Base-by-base conservation (phyloP, 2,888 invertebrate genomes). In the Ornithoptera alexandrae region DNA sequence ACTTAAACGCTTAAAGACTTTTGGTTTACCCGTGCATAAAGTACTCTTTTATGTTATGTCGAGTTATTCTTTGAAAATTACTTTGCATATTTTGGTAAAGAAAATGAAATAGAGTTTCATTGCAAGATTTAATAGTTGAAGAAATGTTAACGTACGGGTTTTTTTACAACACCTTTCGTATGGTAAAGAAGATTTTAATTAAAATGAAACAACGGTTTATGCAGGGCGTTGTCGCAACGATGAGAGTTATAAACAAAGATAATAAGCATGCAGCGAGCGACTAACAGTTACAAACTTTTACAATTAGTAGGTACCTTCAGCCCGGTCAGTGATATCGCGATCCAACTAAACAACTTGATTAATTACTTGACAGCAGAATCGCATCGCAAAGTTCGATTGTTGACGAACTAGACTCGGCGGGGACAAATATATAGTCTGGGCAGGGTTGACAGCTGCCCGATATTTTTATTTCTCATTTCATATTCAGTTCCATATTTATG, bases 301-400 rank as follows among this genome's bases (percentile, higher is more conserved):
- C 79, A 87, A 87, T 89, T 87, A 88, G 79, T 74, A 75, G 72
- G 72, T 75, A 79, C 77, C 76, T 79, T 75, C 77, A 77, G 70
- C 50, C 62, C 76, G 75, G 72, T 71, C 74, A 75, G 78, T 75
- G 81, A 83, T 84, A 83, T 80, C 78, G 76, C 80, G 80, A 85
- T 84, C 74, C 74, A 78, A 79, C 79, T 81, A 84, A 85, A 82
- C 85, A 84, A 87, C 80, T 86, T 84, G 79, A 84, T 86, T 86
- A 85, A 86, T 86, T 85, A 86, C 81, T 78, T 84, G 81, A 80
- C 80, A 83, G 78, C 75, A 67, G 76, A 76, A 76, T 77, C 74
- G 72, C 69, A 75, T 74, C 76, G 80, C 82, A 78, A 81, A 84
- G 80, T 84, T 79, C 75, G 77, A 82, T 83, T 82, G 81, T 81